Evolutionary conservation across 2,797 vertebrate species (phyloP), one percentile per base, ranked within the genome.

Genomic region (Acrossocheilus wenchowensis): DNA sequence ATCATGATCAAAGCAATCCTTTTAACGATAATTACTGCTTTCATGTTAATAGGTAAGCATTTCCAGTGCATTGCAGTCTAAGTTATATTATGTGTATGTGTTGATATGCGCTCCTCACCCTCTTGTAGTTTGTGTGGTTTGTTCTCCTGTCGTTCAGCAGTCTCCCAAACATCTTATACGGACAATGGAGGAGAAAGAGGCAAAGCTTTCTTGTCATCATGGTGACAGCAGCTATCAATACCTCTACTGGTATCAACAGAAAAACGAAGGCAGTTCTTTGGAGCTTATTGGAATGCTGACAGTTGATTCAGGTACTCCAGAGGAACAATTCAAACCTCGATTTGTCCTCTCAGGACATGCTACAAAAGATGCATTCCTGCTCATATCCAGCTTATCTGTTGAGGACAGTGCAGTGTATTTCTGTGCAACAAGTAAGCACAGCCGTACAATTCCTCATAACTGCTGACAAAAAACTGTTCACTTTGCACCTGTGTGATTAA

Each of bases 341-440:
- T 93, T 93, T 64, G 86, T 66, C 19, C 72, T 92, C 2, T 87
- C 86, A 1, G 92, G 93, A 26, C 62, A 92, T 2, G 48, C 90
- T 2, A 89, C 68, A 54, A 3, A 0, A 6, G 68, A 71, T 57
- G 90, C 85, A 2, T 74, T 84, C 8, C 90, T 94, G 1, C 34
- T 74, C 0, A 91, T 93, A 2, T 90, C 86, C 26, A 57, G 66
- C 15, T 15, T 88, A n/a, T 81, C 1, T n/a, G 4, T 19, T 0
- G 43, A 57, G 48, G 91, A 94, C 86, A 88, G 86, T 0, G 93
- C 90, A 12, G 72, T 85, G 57, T 94, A 94, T 79, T 93, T 92
- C 86, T 94, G 94, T 87, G 93, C 94, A 90, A 92, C 90, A 0
- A 92, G 92, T 80, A 0, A 23, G 26, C 93, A 94, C 93, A 78